Percentiles rank a stretch among this genome's conserved stretches.
Evolutionary conservation across 1,140 invertebrate genomes (phyloP).

Genomic region (Nasonia longicornis): DNA sequence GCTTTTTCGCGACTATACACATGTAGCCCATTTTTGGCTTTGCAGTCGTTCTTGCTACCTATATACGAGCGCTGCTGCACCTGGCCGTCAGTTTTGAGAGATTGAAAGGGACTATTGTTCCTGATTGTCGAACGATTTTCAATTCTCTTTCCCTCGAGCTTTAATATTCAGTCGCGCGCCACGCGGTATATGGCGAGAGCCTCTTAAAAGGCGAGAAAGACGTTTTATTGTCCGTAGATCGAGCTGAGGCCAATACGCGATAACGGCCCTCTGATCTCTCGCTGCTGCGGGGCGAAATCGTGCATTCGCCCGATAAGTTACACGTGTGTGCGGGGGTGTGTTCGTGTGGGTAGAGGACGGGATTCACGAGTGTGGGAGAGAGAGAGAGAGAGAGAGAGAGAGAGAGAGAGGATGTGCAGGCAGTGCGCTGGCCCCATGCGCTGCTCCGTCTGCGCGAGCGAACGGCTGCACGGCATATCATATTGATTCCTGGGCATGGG

Average conservation of each 20-base stretch:
- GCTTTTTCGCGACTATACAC: neutral
- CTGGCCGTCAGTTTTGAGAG: too few relatives aligned
- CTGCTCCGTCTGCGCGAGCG: conserved; percentile 36
- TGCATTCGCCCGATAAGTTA: conserved; percentile 31
- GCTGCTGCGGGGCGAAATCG: conserved; percentile 6
- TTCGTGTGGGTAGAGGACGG: neutral
- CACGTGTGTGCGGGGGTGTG: neutral
- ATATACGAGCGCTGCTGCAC: too few relatives aligned
- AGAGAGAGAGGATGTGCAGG: conserved; percentile 4
- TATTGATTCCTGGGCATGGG: conserved; percentile 49
- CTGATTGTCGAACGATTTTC: too few relatives aligned
- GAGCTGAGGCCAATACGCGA: neutral
- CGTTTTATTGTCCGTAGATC: neutral
- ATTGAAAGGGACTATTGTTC: too few relatives aligned
- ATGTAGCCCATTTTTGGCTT: too few relatives aligned
- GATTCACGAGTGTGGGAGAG: neutral
- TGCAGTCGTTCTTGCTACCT: too few relatives aligned
- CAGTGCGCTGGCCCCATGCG: conserved; percentile 30
- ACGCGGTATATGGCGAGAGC: neutral
- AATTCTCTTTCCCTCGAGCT: neutral
- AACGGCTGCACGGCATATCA: conserved; percentile 45
- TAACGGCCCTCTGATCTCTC: neutral
- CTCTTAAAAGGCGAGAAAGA: neutral
- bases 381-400: conserved; percentile 2
- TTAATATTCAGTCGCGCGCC: neutral